Conservation (phyloP, 2,113 vertebrate genomes). For the Sminthopsis crassicaudata region DNA sequence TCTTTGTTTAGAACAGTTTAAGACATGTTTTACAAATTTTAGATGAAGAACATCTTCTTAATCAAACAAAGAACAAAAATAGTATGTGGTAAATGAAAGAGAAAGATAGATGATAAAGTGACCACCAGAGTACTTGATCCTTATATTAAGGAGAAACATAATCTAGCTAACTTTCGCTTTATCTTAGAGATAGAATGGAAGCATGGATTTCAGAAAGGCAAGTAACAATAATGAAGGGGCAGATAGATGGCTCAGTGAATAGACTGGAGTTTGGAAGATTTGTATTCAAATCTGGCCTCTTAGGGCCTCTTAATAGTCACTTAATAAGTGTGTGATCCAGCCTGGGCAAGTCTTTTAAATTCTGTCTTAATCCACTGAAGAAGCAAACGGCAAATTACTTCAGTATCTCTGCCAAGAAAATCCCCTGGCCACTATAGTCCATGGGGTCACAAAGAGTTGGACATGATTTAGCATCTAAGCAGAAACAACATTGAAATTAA, state of each 20-base stretch:
- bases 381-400: not conserved
- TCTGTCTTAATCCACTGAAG: not conserved
- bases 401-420: not conserved
- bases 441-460: not conserved
- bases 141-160: not conserved
- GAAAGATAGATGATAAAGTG: not conserved
- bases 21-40: conserved; percentile 10
- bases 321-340: not conserved
- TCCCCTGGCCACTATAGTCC: not conserved
- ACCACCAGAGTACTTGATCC: not conserved
- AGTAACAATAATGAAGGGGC: not conserved
- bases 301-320: not conserved
- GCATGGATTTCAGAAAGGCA: not conserved
- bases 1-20: conserved; percentile 15
- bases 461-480: not conserved
- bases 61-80: not conserved
- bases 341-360: not conserved
- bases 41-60: conserved; percentile 28
- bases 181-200: not conserved
- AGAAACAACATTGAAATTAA: not conserved
- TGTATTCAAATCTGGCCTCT: not conserved
- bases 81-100: not conserved
- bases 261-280: not conserved
- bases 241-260: not conserved
- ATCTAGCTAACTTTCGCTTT: not conserved